A percentile compares a stretch with the other conserved stretches of the same genome.
Evolutionary conservation across 2,888 invertebrate genomes (phyloP).

Genomic region (Dendrolimus houi): DNA sequence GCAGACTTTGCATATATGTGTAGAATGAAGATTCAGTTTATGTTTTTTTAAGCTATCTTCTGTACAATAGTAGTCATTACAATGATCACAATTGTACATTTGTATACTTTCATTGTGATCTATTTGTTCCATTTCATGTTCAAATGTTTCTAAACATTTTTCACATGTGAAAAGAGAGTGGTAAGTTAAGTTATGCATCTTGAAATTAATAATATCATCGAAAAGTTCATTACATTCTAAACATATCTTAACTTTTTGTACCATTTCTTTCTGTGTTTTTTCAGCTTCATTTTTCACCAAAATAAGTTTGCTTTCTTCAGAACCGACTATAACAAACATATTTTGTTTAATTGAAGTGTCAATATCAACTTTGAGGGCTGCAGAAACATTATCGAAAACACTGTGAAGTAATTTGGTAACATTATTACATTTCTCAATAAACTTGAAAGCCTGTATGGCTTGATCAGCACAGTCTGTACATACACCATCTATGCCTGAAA

Average conservation of each 20-base stretch:
- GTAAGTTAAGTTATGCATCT: conserved; percentile 30
- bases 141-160: conserved; percentile 34
- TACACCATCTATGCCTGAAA: conserved; percentile 49
- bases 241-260: conserved; percentile 21
- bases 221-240: conserved; percentile 30
- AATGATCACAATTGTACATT: conserved; percentile 37
- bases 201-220: conserved; percentile 24
- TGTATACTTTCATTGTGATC: conserved; percentile 27
- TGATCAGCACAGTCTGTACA: conserved; percentile 45
- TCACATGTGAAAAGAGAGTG: conserved; percentile 41
- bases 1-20: conserved; percentile 49
- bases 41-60: conserved; percentile 40
- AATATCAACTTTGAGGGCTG: conserved; percentile 28
- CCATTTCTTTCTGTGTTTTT: conserved; percentile 10
- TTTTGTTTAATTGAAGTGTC: conserved; percentile 24
- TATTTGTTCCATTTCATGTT: conserved; percentile 21
- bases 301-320: conserved; percentile 33
- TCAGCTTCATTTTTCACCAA: conserved; percentile 25
- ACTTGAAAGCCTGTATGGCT: conserved; percentile 30
- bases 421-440: conserved; percentile 34
- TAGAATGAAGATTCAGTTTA: conserved; percentile 29
- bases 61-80: conserved; percentile 29
- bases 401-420: conserved; percentile 34
- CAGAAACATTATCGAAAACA: conserved; percentile 35
- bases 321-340: conserved; percentile 37